Evolutionary conservation across 2,113 vertebrate species (phyloP).

Genomic region (Lampris megalopsis): DNA sequence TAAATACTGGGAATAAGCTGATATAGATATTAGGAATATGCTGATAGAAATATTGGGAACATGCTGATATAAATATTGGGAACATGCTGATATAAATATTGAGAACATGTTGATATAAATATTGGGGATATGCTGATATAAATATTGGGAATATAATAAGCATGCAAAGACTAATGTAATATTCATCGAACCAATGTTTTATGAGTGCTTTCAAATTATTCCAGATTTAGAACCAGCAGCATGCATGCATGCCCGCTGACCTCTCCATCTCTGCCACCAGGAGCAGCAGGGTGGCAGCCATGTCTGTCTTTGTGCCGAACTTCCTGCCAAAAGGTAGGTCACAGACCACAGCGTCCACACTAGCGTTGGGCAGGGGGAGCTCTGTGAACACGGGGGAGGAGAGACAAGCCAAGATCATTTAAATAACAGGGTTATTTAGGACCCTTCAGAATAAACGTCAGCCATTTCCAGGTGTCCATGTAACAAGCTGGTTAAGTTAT

Average conservation of each 20-base stretch:
- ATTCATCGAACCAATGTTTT: too few species aligned
- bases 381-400: constrained; percentile 72
- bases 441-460: background rate
- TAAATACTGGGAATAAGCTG: too few species aligned
- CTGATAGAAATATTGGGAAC: too few species aligned
- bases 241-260: constrained; percentile 65
- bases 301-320: constrained; percentile 84
- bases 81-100: too few species aligned
- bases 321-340: constrained; percentile 95
- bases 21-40: too few species aligned
- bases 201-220: too few species aligned
- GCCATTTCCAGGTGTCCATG: too few species aligned
- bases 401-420: background rate
- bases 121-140: background rate
- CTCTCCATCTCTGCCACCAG: constrained; percentile 91
- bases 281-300: constrained; percentile 76
- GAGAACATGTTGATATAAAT: too few species aligned
- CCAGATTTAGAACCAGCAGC: too few species aligned
- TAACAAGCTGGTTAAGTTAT: too few species aligned
- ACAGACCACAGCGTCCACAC: constrained; percentile 87
- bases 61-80: too few species aligned
- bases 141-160: too few species aligned
- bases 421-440: constrained; percentile 24
- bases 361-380: constrained; percentile 84
- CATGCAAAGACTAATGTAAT: background rate